Conservation (phyloP, 64 coral and sea anemone species). For the Montipora sp. region DNA sequence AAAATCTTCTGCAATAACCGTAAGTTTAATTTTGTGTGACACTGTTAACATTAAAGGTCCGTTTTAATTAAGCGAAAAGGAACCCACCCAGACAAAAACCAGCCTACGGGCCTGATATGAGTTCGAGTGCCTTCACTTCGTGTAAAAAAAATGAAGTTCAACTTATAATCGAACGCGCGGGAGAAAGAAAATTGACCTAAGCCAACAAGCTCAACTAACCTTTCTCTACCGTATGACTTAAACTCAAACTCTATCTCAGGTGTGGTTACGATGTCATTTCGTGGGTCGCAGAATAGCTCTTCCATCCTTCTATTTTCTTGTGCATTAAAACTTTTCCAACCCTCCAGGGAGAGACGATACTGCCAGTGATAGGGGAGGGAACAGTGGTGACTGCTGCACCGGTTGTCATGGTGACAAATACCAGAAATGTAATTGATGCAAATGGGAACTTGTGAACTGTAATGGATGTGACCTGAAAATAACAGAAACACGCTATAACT, state of each 20-base stretch:
- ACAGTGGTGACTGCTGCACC: conserved; percentile 80
- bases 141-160: too few species aligned
- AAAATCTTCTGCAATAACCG: too few species aligned
- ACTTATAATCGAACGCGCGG: too few species aligned
- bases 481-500: neutral
- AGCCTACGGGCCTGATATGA: too few species aligned
- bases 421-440: conserved; percentile 66
- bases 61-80: too few species aligned
- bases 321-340: conserved; percentile 65
- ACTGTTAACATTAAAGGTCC: too few species aligned
- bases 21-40: too few species aligned
- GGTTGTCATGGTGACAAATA: conserved; percentile 53
- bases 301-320: conserved; percentile 62
- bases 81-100: too few species aligned
- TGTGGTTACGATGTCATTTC: conserved; percentile 56
- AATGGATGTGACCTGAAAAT: conserved; percentile 63
- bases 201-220: conserved; percentile 18
- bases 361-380: conserved; percentile 87
- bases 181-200: neutral
- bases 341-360: conserved; percentile 52
- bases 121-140: too few species aligned
- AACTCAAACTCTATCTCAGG: conserved; percentile 50
- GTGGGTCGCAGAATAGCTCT: conserved; percentile 74
- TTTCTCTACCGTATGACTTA: conserved; percentile 46
- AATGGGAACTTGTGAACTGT: conserved; percentile 64